phyloP scores from a whole-genome alignment of 2,888 invertebrate genomes.

The Cylindroiulus punctatus region DNA sequence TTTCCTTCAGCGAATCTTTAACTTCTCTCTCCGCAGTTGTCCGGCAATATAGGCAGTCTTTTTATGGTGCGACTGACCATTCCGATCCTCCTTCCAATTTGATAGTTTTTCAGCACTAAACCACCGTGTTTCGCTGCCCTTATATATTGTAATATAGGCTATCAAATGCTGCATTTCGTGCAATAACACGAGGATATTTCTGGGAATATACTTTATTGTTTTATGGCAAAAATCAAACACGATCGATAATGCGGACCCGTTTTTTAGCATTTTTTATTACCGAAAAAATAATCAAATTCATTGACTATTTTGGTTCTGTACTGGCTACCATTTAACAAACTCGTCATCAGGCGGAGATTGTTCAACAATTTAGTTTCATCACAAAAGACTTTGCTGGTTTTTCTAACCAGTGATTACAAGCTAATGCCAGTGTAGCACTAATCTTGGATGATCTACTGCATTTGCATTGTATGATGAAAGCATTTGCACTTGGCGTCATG shows the following conservation, averaged over 20 bases:
- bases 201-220: slow-evolving; percentile 21
- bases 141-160: slow-evolving; percentile 33
- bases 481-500: too few species aligned
- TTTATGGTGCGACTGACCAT: slow-evolving; percentile 29
- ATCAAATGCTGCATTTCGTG: slow-evolving; percentile 16
- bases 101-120: slow-evolving; percentile 38
- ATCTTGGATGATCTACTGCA: too few species aligned
- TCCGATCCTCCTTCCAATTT: slow-evolving; percentile 28
- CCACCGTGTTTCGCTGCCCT: slow-evolving; percentile 15
- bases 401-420: too few species aligned
- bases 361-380: too few species aligned
- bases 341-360: too few species aligned
- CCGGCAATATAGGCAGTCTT: slow-evolving; percentile 17
- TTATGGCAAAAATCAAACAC: slow-evolving; percentile 25
- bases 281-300: too few species aligned
- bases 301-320: too few species aligned
- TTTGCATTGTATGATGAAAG: too few species aligned
- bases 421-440: too few species aligned
- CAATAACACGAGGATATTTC: slow-evolving; percentile 38
- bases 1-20: neutral
- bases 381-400: too few species aligned
- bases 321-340: too few species aligned
- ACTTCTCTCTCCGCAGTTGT: slow-evolving; percentile 21
- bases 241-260: neutral
- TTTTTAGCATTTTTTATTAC: neutral